Evolutionary conservation across 2,113 vertebrate genomes (phyloP), one percentile per base, ranked within the genome.

Genomic region (Ochotona curzoniae): DNA sequence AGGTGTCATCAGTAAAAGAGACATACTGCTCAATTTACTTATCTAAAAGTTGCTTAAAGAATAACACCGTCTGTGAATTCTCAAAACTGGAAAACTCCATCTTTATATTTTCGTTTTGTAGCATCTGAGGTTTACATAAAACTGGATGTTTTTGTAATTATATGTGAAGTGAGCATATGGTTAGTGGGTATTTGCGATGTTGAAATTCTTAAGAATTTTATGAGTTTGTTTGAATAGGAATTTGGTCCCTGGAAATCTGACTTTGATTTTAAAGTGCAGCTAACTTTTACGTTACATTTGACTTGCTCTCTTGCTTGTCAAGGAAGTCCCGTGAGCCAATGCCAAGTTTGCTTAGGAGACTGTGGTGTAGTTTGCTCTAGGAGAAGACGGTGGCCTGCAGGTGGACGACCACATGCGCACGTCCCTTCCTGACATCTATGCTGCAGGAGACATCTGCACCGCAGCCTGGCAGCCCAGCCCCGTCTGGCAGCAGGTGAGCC

Each of bases 361-460:
- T 38, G 4, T 8, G 94, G 1, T 95, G 83, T 63, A 99, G 99
- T 98, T 99, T 98, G 97, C 95, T 5, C 7, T 99, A 94, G 99
- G 98, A 49, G 98, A 98, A 26, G 99, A 99, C 6, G 98, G 98
- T 8, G 99, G 99, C 2, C 97, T 99, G 74, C 96, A 83, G 84
- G 99, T 99, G 0, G 98, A 99, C 67, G 97, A 98, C 7, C 98
- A 98, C 35, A 99, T 99, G 99, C 98, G 61, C 82, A 99, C 99
- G 0, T 99, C 99, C 0, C 96, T 99, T 85, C 96, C 98, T 23
- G 98, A 98, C 2, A 87, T 99, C 67, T 99, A 99, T 0, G 99
- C 99, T 1, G 99, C 99, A 14, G 99, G 99, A 26, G 99, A 99
- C 2, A 98, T 99, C 92, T 99, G 99, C 97, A 99, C 98, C 0